A percentile compares a stretch with the other conserved stretches of the same genome.
These are phyloP conservation scores for Tachycineta bicolor DNA, from an alignment of 2,113 vertebrate genomes.

Conservation along the genomic window DNA sequence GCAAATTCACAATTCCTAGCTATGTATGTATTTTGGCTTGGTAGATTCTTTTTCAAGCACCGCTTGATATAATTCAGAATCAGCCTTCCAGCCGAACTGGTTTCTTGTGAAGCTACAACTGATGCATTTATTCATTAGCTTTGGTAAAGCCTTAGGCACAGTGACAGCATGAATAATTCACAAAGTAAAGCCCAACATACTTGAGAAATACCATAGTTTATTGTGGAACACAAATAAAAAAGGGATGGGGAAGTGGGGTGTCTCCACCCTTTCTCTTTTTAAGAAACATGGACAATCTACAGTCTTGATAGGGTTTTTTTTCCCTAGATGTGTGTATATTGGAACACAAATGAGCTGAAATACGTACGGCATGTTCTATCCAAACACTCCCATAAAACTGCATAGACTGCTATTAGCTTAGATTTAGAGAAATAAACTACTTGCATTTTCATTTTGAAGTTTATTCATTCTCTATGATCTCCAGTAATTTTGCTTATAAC, in stretches of 20 bases:
- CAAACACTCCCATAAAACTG: neutral
- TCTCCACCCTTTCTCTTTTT: fast-evolving
- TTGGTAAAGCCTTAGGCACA: conserved; percentile 19
- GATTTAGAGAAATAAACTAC: neutral
- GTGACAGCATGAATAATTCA: conserved; percentile 7
- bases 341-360: neutral
- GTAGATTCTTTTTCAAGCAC: neutral
- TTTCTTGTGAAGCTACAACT: neutral
- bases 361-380: neutral
- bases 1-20: neutral
- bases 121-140: conserved; percentile 48
- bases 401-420: neutral
- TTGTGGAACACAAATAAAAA: neutral
- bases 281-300: neutral
- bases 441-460: neutral
- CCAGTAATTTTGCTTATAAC: neutral
- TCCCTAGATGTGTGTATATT: neutral
- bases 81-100: conserved; percentile 30
- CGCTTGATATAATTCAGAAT: conserved; percentile 3
- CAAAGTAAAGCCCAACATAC: neutral
- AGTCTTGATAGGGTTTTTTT: neutral
- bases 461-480: neutral
- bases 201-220: neutral
- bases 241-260: no score
- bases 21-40: neutral